phyloP scores from a whole-genome alignment of 92 coral and sea anemone genomes.

The Siderastrea radians region DNA sequence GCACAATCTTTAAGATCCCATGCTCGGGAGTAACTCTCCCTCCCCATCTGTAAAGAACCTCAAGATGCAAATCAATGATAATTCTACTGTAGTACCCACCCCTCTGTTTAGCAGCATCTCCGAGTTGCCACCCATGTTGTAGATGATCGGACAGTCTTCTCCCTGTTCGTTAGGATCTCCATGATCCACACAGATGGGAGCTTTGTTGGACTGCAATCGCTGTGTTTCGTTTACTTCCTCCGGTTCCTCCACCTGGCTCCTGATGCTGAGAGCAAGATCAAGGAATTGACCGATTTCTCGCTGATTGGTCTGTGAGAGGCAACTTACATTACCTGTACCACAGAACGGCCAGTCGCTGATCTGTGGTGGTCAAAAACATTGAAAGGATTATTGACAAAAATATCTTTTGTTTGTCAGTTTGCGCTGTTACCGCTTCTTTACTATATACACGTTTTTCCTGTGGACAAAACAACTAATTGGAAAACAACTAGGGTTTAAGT shows the following conservation, averaged over 20 bases:
- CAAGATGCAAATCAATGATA: too few species aligned
- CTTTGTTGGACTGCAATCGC: background rate
- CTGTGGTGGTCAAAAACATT: background rate
- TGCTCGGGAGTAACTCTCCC: too few species aligned
- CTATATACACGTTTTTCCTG: too few species aligned
- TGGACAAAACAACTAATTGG: too few species aligned
- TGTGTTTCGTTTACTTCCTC: conserved; percentile 18
- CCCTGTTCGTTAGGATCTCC: conserved; percentile 23
- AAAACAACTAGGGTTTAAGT: too few species aligned
- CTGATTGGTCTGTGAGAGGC: background rate
- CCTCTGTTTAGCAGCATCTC: conserved; percentile 42
- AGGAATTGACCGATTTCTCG: conserved; percentile 30
- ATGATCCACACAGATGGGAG: conserved; percentile 17
- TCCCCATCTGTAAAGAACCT: too few species aligned
- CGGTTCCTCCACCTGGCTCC: conserved; percentile 31
- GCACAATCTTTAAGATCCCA: too few species aligned
- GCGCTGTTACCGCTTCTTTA: too few species aligned
- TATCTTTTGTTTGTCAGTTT: too few species aligned
- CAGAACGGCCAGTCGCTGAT: conserved; percentile 51
- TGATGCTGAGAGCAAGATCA: conserved; percentile 27
- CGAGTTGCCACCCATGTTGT: conserved; percentile 36
- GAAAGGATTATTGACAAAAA: background rate
- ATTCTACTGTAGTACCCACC: background rate
- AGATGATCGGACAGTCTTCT: conserved; percentile 28
- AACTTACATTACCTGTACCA: background rate